phyloP scores from a whole-genome alignment of 64 coral and sea anemone species.

The Stylophora pistillata region DNA sequence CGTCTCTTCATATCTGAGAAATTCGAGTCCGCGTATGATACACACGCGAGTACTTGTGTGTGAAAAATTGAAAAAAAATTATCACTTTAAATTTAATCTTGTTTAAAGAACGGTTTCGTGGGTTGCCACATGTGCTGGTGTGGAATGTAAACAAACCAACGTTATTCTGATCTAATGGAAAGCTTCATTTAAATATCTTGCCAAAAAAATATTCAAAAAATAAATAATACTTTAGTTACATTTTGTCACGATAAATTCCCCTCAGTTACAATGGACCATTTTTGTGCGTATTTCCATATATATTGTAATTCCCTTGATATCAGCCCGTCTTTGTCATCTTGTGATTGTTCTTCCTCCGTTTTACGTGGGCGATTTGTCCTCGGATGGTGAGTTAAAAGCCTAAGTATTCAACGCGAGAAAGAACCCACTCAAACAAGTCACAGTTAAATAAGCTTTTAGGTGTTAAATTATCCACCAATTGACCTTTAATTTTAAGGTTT shows the following conservation, averaged over 20 bases:
- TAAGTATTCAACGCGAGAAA: not conserved
- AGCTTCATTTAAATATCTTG: not conserved
- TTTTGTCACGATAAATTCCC: no score
- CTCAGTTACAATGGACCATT: not conserved
- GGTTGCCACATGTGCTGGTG: not conserved
- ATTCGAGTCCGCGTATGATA: not conserved
- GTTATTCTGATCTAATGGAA: not conserved
- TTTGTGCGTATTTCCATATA: not conserved
- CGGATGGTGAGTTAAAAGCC: not conserved
- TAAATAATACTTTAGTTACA: no score
- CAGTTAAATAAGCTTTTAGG: not conserved
- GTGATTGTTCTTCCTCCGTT: not conserved
- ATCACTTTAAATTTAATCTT: not conserved
- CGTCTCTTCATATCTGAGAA: not conserved
- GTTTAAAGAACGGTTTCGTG: no score
- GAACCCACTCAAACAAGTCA: not conserved
- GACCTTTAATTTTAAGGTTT: not conserved
- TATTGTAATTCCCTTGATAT: not conserved
- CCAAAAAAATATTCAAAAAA: not conserved
- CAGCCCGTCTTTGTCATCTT: not conserved
- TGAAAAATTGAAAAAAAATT: not conserved
- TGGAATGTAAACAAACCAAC: constrained; percentile 14
- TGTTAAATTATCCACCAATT: not conserved
- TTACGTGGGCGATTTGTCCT: not conserved
- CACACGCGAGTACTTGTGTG: not conserved